phyloP scores from a whole-genome alignment of 64 coral and sea anemone genomes.

The Pachyseris speciosa region DNA sequence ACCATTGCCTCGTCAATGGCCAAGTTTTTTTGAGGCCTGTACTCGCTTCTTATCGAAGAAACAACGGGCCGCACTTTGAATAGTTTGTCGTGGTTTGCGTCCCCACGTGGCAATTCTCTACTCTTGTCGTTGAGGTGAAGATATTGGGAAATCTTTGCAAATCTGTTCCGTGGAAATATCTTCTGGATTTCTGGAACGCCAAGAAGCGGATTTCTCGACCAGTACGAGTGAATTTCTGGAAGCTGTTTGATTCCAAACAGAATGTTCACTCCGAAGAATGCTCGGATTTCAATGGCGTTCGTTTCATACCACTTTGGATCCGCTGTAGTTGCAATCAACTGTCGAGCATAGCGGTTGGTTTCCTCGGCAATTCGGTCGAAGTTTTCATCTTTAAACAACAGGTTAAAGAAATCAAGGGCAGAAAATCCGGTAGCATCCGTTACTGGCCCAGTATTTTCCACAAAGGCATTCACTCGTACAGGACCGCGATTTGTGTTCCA shows the following conservation, averaged over 20 bases:
- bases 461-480: neutral
- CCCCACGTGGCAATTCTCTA: neutral
- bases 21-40: conserved; percentile 13
- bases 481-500: conserved; percentile 21
- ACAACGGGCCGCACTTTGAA: conserved; percentile 39
- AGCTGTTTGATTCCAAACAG: conserved; percentile 33
- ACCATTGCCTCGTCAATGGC: neutral
- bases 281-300: neutral
- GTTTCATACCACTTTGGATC: conserved; percentile 4
- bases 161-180: conserved; percentile 9
- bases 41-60: neutral
- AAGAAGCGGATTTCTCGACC: conserved; percentile 29
- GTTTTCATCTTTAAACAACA: neutral
- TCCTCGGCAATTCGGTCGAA: conserved; percentile 16
- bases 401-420: neutral
- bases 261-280: conserved; percentile 15
- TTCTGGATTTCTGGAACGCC: conserved; percentile 17
- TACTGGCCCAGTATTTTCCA: neutral
- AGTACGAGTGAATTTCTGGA: conserved; percentile 1
- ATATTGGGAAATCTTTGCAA: conserved; percentile 34
- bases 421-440: neutral
- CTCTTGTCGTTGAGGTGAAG: conserved; percentile 47
- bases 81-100: conserved; percentile 49
- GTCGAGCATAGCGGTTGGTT: neutral
- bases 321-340: neutral